phyloP scores from a whole-genome alignment of 2,888 invertebrate genomes.

The Mesorhabditis sp. region DNA sequence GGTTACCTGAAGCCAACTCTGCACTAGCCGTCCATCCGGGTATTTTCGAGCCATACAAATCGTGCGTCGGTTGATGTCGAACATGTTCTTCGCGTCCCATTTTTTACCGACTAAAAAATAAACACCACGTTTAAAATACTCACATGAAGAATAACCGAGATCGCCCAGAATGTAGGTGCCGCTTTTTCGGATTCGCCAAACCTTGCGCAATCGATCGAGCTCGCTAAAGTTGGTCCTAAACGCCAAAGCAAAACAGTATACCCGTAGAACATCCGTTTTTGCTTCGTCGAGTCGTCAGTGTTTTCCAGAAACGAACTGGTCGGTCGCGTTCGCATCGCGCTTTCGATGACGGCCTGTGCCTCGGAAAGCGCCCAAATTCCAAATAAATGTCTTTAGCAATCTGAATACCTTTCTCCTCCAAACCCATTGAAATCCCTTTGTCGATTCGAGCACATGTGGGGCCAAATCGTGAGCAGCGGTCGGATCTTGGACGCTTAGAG shows the following conservation, averaged over 20 bases:
- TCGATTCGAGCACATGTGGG: conserved; percentile 2
- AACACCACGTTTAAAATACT: conserved; percentile 10
- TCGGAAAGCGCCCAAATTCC: conserved; percentile 37
- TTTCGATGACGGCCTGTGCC: conserved; percentile 34
- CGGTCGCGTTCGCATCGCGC: conserved; percentile 15
- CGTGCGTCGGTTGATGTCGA: conserved; percentile 33
- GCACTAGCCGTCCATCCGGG: background rate
- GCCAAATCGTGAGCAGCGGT: conserved; percentile 18
- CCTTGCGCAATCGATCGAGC: conserved; percentile 45
- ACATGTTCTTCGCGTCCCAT: conserved; percentile 29
- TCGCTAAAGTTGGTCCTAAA: conserved; percentile 26
- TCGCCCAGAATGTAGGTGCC: conserved; percentile 50
- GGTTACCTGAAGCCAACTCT: background rate
- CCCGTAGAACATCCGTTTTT: background rate
- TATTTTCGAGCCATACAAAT: background rate
- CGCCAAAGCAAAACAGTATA: background rate
- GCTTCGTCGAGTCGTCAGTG: too few relatives aligned
- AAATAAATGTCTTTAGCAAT: too few relatives aligned
- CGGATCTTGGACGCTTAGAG: conserved; percentile 31
- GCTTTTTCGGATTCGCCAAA: conserved; percentile 46
- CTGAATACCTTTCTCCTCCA: conserved; percentile 33
- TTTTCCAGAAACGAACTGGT: background rate
- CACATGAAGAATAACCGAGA: conserved; percentile 51
- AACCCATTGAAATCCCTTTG: conserved; percentile 41
- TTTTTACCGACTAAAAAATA: conserved; percentile 33